Conservation (phyloP, 1,140 invertebrate species). For the Steinernema khuongi region DNA sequence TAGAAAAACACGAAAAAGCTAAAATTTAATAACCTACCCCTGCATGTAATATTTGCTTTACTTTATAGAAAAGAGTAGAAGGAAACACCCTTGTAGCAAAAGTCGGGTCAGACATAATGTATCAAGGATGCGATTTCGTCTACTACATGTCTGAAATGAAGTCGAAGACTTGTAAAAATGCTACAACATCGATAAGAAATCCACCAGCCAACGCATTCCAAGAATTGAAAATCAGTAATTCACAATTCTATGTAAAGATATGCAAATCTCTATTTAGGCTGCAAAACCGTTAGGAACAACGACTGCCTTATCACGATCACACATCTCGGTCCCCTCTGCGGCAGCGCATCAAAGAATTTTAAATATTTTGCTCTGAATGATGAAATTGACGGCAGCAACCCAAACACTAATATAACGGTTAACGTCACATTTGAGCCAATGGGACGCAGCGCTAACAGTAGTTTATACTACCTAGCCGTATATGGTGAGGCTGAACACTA, state of each 20-base stretch:
- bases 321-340: constrained; percentile 41
- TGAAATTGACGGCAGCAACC: constrained; percentile 26
- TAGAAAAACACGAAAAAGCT: too few relatives aligned
- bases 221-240: constrained; percentile 37
- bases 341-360: constrained; percentile 18
- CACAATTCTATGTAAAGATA: not conserved
- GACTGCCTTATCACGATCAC: constrained; percentile 21
- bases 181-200: not conserved
- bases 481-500: constrained; percentile 49
- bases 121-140: constrained; percentile 46
- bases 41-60: too few relatives aligned
- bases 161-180: constrained; percentile 19
- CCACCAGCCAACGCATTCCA: constrained; percentile 17
- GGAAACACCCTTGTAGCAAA: constrained; percentile 39
- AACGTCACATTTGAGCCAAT: constrained; percentile 48
- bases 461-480: constrained; percentile 51
- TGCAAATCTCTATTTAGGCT: constrained; percentile 21
- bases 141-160: constrained; percentile 41
- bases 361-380: not conserved
- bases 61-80: constrained; percentile 29
- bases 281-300: constrained; percentile 30
- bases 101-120: constrained; percentile 50
- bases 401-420: constrained; percentile 37
- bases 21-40: not conserved
- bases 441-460: constrained; percentile 24